phyloP scores from a whole-genome alignment of 2,888 invertebrate species.

The Perizoma affinitatum region DNA sequence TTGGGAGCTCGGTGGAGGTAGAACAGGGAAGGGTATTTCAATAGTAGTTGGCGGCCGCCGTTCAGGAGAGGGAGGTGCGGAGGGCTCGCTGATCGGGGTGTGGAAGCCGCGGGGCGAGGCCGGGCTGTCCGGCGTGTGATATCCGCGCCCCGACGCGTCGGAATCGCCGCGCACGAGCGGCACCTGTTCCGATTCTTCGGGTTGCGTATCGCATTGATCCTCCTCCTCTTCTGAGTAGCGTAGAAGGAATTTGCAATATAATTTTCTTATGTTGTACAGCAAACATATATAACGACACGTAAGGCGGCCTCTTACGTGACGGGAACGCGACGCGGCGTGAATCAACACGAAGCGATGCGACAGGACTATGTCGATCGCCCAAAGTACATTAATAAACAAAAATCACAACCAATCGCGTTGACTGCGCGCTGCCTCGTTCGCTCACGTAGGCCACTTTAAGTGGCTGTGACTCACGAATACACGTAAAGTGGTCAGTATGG shows the following conservation, averaged over 20 bases:
- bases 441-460: too few species aligned
- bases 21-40: conserved; percentile 75
- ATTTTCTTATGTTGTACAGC: not conserved
- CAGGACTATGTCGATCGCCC: too few species aligned
- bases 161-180: conserved; percentile 84
- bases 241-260: conserved; percentile 29
- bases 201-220: conserved; percentile 63
- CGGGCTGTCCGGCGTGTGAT: conserved; percentile 74
- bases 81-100: conserved; percentile 88
- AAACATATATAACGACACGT: not conserved
- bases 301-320: too few species aligned
- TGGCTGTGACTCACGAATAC: too few species aligned
- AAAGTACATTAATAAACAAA: too few species aligned
- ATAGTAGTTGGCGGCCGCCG: conserved; percentile 84
- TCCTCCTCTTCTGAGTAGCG: conserved; percentile 66
- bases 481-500: too few species aligned
- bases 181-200: conserved; percentile 66
- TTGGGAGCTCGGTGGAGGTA: conserved; percentile 56
- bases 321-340: too few species aligned
- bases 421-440: too few species aligned
- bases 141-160: conserved; percentile 82
- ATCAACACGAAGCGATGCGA: too few species aligned
- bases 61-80: conserved; percentile 75
- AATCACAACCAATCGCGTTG: too few species aligned
- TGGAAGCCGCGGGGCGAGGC: conserved; percentile 87